Evolutionary conservation across 1,140 invertebrate genomes (phyloP).

Genomic region (Sycobia sp.): DNA sequence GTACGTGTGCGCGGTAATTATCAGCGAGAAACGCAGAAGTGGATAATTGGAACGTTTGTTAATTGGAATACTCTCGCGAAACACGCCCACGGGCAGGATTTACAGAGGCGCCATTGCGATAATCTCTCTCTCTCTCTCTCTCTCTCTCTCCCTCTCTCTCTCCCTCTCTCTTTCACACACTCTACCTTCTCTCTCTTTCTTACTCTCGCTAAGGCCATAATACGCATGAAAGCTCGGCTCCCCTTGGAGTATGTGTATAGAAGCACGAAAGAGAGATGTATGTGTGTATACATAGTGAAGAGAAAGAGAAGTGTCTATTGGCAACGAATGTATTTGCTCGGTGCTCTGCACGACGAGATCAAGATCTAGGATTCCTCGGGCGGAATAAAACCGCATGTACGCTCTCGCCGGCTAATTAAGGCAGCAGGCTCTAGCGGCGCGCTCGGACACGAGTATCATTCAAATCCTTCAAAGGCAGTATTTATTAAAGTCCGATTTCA

Average conservation of each 20-base stretch:
- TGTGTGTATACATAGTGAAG: no score
- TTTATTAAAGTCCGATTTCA: no score
- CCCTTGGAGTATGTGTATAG: no score
- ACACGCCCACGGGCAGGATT: slow-evolving; percentile 34
- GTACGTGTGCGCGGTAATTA: slow-evolving; percentile 41
- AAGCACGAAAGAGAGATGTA: no score
- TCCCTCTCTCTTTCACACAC: background rate
- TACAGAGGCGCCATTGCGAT: slow-evolving; percentile 36
- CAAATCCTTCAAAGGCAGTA: no score
- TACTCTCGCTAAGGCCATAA: no score
- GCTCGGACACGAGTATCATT: no score
- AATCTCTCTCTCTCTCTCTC: slow-evolving; percentile 18
- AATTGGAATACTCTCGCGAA: slow-evolving; percentile 40
- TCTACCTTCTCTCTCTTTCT: no score
- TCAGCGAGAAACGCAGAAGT: slow-evolving; percentile 43
- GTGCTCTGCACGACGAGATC: background rate
- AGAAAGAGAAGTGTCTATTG: slow-evolving; percentile 4
- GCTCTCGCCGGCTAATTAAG: slow-evolving; percentile 15
- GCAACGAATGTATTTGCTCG: no score
- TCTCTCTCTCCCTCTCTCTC: background rate
- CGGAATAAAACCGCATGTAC: background rate
- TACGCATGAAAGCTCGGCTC: no score
- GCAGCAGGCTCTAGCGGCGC: no score
- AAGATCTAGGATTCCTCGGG: slow-evolving; percentile 9
- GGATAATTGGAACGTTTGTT: slow-evolving; percentile 46